Evolutionary conservation across 2,113 vertebrate species (phyloP).

Genomic region (Myotis yumanensis): DNA sequence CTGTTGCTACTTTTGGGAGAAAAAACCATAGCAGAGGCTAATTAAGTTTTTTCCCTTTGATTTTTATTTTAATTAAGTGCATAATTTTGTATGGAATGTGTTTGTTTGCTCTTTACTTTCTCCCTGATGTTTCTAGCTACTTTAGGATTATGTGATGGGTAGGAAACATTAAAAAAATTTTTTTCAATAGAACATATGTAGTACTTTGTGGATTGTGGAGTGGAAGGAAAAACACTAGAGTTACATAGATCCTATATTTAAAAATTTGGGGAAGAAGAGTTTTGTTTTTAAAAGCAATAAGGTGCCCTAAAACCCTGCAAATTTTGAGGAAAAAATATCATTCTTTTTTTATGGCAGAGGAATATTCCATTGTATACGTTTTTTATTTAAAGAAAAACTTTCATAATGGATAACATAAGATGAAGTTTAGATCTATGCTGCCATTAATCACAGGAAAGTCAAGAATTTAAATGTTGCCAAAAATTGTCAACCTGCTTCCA

Average conservation of each 20-base stretch:
- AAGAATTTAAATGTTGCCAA: neutral
- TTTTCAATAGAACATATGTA: neutral
- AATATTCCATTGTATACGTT: neutral
- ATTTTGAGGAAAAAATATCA: neutral
- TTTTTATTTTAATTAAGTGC: slow-evolving; percentile 47
- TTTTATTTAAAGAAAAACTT: neutral
- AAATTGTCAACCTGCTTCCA: neutral
- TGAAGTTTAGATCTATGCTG: neutral
- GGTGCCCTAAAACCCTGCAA: neutral
- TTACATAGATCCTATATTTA: neutral
- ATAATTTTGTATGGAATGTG: neutral
- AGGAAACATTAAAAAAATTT: neutral
- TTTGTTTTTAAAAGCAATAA: slow-evolving; percentile 12
- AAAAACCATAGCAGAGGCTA: neutral
- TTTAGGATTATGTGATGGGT: neutral
- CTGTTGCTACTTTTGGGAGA: neutral
- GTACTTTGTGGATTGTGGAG: neutral
- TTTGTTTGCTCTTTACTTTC: slow-evolving; percentile 33
- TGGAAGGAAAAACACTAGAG: neutral
- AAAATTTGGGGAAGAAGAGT: neutral
- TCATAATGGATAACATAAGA: neutral
- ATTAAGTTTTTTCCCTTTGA: neutral
- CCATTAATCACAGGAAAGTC: neutral
- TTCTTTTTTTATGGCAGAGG: neutral
- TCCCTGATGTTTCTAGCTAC: neutral